phyloP scores from a whole-genome alignment of 2,113 vertebrate species.

The Vimba vimba region DNA sequence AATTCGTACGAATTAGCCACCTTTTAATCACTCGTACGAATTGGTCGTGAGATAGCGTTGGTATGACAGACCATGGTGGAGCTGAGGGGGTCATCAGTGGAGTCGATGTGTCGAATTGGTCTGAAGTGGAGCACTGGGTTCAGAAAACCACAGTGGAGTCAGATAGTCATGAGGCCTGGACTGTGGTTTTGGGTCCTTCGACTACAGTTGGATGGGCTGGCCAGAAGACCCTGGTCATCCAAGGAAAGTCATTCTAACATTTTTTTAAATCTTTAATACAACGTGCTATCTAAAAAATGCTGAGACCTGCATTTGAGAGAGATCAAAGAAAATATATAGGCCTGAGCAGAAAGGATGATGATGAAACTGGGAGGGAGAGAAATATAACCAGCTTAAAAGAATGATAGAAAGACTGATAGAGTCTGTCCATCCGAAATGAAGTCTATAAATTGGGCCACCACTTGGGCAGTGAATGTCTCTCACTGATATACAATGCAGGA shows the following conservation, averaged over 20 bases:
- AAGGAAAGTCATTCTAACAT: background rate
- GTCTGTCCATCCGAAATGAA: slow-evolving; percentile 57
- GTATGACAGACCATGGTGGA: no score
- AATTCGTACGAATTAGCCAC: no score
- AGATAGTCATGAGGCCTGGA: no score
- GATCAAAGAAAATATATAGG: slow-evolving; percentile 56
- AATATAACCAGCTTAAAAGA: background rate
- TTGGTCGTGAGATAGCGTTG: no score
- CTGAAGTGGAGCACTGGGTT: no score
- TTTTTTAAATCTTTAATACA: background rate
- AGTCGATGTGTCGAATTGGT: no score
- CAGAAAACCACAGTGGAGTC: no score
- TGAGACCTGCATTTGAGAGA: background rate
- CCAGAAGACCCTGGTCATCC: no score
- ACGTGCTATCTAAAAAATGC: background rate
- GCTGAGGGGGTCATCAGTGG: no score
- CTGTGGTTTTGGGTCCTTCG: no score
- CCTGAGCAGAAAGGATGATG: background rate
- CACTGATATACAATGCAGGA: slow-evolving; percentile 55
- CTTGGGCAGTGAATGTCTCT: slow-evolving; percentile 61
- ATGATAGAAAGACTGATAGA: slow-evolving; percentile 60
- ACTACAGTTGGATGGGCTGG: no score
- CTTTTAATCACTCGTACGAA: no score
- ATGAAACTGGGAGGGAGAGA: background rate
- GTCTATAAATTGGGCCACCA: slow-evolving; percentile 44